Percentiles rank a stretch among this genome's conserved stretches.
phyloP scores from a whole-genome alignment of 37 sponge, comb jelly and placozoan genomes.

The Aphrocallistes beatrix region DNA sequence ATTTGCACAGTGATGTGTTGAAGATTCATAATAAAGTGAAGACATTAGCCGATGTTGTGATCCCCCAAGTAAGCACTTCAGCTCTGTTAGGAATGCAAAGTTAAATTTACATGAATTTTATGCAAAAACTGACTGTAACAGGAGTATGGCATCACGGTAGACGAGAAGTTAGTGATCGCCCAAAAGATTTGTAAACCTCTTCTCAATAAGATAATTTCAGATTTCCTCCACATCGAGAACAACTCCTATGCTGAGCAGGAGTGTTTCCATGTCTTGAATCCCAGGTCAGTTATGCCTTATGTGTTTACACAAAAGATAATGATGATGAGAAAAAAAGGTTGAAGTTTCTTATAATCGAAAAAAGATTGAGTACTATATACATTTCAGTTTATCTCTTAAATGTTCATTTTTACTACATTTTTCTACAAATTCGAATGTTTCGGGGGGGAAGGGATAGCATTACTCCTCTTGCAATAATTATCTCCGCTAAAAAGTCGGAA shows the following conservation, averaged over 20 bases:
- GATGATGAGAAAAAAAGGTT: no score
- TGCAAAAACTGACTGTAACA: slow-evolving; percentile 19
- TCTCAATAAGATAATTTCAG: slow-evolving; percentile 65
- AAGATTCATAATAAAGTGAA: slow-evolving; percentile 42
- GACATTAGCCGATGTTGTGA: slow-evolving; percentile 76
- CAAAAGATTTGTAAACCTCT: slow-evolving; percentile 52
- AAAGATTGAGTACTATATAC: no score
- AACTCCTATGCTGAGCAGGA: slow-evolving; percentile 41
- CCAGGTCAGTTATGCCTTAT: slow-evolving; percentile 28
- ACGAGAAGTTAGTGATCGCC: slow-evolving; percentile 75
- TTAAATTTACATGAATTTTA: not conserved
- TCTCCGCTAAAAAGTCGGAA: no score
- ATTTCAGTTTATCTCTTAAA: no score
- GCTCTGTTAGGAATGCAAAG: no score
- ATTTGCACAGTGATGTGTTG: slow-evolving; percentile 29
- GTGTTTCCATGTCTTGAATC: slow-evolving; percentile 51
- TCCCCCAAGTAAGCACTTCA: slow-evolving; percentile 63
- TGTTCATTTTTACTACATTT: no score
- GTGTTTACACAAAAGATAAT: not conserved
- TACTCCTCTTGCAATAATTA: no score
- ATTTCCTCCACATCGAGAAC: slow-evolving; percentile 52
- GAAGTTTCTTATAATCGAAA: no score
- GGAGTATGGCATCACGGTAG: slow-evolving; percentile 86
- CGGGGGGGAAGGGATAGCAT: no score
- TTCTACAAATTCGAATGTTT: no score